These are phyloP conservation scores for Drosophila virilis DNA, from an alignment of 1,140 invertebrate genomes.

Conservation along the genomic window DNA sequence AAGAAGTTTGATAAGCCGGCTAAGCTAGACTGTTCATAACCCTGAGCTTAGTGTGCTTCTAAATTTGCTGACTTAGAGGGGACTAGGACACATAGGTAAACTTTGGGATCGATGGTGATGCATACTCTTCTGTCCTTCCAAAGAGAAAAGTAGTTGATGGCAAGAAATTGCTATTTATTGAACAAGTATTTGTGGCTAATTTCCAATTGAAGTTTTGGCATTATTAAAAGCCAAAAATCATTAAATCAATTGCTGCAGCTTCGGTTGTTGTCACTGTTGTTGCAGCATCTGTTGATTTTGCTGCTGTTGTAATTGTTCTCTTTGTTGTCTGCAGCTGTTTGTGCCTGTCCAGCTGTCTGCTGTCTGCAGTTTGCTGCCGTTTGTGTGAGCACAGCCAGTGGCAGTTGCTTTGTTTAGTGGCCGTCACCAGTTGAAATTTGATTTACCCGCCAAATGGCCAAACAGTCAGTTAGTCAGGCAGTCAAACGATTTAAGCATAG, in stretches of 20 bases:
- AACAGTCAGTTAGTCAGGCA: slow-evolving; percentile 3
- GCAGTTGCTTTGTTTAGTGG: slow-evolving; percentile 27
- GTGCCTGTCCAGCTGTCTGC: slow-evolving; percentile 19
- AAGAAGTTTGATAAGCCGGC: too few species aligned
- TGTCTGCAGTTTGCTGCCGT: neutral
- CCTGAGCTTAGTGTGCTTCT: too few species aligned
- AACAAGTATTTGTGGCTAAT: neutral
- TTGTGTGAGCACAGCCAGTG: slow-evolving; percentile 8
- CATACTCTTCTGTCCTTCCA: too few species aligned
- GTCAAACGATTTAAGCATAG: neutral
- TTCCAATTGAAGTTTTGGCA: neutral
- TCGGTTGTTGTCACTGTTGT: neutral
- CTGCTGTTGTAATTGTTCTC: neutral
- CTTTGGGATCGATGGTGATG: too few species aligned
- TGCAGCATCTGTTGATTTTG: slow-evolving; percentile 1
- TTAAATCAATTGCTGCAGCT: slow-evolving; percentile 5
- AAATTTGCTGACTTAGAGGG: too few species aligned
- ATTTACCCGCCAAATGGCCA: slow-evolving; percentile 15
- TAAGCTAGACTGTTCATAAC: too few species aligned
- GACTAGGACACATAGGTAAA: too few species aligned
- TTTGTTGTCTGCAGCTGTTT: slow-evolving; percentile 1
- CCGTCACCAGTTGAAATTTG: slow-evolving; percentile 23
- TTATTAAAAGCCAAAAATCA: neutral
- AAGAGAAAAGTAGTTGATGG: too few species aligned
- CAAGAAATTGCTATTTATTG: neutral